These are phyloP conservation scores for Nesogale talazaci DNA, from an alignment of 2,113 vertebrate genomes.

Conservation along the genomic window DNA sequence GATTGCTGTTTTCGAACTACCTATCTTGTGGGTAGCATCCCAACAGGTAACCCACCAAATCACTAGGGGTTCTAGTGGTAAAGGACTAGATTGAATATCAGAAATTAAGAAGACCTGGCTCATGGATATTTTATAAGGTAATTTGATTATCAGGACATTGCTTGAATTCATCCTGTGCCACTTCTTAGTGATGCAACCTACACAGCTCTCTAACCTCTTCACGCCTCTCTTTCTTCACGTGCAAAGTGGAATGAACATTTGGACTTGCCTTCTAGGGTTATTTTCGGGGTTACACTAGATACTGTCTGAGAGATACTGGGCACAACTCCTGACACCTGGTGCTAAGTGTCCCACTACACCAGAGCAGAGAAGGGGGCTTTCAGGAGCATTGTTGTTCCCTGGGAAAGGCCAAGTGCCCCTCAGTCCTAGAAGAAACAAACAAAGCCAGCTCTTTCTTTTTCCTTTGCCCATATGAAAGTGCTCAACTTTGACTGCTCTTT, in stretches of 20 bases:
- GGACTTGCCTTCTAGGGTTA: neutral
- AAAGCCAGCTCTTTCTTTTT: neutral
- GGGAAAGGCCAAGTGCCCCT: neutral
- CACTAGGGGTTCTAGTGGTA: neutral
- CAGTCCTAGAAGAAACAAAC: neutral
- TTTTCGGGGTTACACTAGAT: neutral
- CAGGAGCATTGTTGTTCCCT: neutral
- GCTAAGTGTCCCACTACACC: too few species aligned
- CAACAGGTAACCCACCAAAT: too few species aligned
- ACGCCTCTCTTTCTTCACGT: neutral
- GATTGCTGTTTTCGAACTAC: too few species aligned
- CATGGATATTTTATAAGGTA: neutral
- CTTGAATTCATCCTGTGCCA: neutral
- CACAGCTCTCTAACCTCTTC: neutral
- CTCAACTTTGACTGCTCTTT: neutral
- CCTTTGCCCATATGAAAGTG: neutral
- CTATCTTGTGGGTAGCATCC: too few species aligned
- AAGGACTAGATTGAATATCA: neutral
- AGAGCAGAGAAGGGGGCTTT: neutral
- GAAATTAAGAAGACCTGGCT: neutral
- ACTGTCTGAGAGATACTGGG: neutral
- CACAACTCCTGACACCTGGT: neutral
- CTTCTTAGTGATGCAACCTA: neutral
- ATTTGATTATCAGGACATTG: neutral
- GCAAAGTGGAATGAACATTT: neutral